A percentile compares a stretch with the other conserved stretches of the same genome.
Conservation (phyloP, 2,113 vertebrate species). For the Callopanchax toddi region DNA sequence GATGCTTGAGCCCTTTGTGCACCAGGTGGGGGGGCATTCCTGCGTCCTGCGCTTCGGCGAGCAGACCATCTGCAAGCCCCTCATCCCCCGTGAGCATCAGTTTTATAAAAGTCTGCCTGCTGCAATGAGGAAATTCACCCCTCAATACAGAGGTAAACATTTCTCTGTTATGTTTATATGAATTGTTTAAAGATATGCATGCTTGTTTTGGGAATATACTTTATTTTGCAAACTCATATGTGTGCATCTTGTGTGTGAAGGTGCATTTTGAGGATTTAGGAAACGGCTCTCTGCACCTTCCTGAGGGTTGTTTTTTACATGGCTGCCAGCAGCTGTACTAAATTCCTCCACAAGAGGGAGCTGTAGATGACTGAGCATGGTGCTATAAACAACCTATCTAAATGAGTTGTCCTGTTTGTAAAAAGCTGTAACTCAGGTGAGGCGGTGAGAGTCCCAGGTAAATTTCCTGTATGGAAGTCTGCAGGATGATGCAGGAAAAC, state of each 20-base stretch:
- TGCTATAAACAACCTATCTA: background rate
- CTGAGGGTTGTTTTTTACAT: slow-evolving; percentile 12
- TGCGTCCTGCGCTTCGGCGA: slow-evolving; percentile 96
- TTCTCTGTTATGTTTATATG: background rate
- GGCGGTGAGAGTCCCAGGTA: slow-evolving; percentile 3
- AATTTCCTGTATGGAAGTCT: too few relatives aligned
- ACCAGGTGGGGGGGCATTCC: slow-evolving; percentile 96
- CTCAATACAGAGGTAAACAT: slow-evolving; percentile 93
- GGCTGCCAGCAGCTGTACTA: slow-evolving; percentile 15
- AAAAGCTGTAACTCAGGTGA: slow-evolving; percentile 36
- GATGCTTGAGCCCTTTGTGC: slow-evolving; percentile 94
- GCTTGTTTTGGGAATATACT: background rate
- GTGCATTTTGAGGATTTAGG: background rate
- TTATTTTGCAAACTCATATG: too few relatives aligned
- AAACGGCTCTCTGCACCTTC: background rate
- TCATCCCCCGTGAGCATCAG: slow-evolving; percentile 93
- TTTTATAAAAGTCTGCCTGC: slow-evolving; percentile 96
- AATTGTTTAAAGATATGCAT: background rate
- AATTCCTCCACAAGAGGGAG: slow-evolving; percentile 45
- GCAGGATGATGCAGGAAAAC: too few relatives aligned
- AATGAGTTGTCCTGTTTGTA: slow-evolving; percentile 6
- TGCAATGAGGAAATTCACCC: slow-evolving; percentile 94
- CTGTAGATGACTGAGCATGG: slow-evolving; percentile 10
- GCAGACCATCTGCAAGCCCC: slow-evolving; percentile 96
- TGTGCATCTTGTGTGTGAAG: background rate